These are phyloP conservation scores for Sweltsa coloradensis DNA, from an alignment of 1,140 invertebrate genomes.

Conservation along the genomic window DNA sequence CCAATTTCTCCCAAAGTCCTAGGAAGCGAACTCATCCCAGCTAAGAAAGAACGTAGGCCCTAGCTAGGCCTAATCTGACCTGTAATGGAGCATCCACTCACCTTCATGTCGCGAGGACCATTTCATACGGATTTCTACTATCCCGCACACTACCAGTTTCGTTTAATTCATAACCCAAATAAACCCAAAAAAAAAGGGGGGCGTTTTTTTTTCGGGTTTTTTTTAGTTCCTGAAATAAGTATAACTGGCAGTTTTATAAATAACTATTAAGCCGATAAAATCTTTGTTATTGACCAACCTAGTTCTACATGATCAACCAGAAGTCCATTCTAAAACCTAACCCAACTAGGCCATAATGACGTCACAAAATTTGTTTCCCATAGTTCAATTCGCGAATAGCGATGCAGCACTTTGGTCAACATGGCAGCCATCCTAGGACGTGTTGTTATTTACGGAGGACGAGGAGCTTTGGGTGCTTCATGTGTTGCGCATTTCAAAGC, in stretches of 20 bases:
- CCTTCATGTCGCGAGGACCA: constrained; percentile 76
- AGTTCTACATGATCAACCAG: too few relatives aligned
- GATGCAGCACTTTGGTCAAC: constrained; percentile 1
- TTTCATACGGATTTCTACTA: too few relatives aligned
- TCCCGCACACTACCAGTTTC: too few relatives aligned
- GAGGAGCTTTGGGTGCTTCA: constrained; percentile 80
- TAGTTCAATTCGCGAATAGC: constrained; percentile 7
- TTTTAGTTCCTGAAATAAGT: too few relatives aligned
- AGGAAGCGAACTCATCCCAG: constrained; percentile 18
- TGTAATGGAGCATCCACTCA: constrained; percentile 32
- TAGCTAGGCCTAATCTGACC: constrained; percentile 19
- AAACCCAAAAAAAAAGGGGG: too few relatives aligned
- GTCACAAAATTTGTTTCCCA: constrained; percentile 31
- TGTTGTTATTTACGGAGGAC: constrained; percentile 86
- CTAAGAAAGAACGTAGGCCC: constrained; percentile 13
- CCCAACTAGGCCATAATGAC: constrained; percentile 58
- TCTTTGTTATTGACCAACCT: too few relatives aligned
- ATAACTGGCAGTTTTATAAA: too few relatives aligned
- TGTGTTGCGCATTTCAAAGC: constrained; percentile 81
- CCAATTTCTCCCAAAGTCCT: too few relatives aligned
- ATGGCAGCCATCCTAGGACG: constrained; percentile 34
- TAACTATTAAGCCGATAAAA: too few relatives aligned
- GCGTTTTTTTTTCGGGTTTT: too few relatives aligned
- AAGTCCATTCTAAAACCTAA: constrained; percentile 55
- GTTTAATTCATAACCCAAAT: too few relatives aligned